Conservation (phyloP, 2,113 vertebrate species). For the Piaya cayana region DNA sequence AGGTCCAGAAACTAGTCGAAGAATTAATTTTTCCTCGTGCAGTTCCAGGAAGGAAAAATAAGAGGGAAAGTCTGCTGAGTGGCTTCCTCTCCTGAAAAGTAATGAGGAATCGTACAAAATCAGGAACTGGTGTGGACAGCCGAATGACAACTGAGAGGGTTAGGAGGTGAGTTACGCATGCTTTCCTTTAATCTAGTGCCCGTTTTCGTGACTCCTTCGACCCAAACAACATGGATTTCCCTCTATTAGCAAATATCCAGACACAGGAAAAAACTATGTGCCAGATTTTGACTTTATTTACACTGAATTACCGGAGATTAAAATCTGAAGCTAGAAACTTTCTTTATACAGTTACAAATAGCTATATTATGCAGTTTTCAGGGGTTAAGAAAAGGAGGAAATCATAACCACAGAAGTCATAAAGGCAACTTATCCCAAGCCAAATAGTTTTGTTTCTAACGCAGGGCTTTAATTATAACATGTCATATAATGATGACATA, state of each 20-base stretch:
- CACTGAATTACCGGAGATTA: constrained; percentile 59
- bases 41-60: neutral
- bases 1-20: neutral
- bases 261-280: neutral
- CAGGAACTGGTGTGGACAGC: neutral
- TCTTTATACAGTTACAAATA: constrained; percentile 69
- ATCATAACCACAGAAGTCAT: constrained; percentile 68
- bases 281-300: constrained; percentile 61
- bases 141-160: neutral
- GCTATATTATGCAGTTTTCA: constrained; percentile 62
- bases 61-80: neutral
- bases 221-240: neutral
- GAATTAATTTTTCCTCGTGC: neutral
- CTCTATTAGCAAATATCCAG: neutral
- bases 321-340: constrained; percentile 64
- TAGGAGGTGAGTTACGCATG: neutral
- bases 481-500: constrained; percentile 77
- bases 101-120: neutral
- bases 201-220: neutral
- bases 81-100: neutral
- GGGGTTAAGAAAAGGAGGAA: constrained; percentile 64
- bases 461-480: constrained; percentile 72
- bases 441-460: constrained; percentile 76
- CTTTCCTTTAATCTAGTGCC: neutral
- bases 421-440: constrained; percentile 72